phyloP scores from a whole-genome alignment of 2,113 vertebrate species.

The Cryptotis parvus region DNA sequence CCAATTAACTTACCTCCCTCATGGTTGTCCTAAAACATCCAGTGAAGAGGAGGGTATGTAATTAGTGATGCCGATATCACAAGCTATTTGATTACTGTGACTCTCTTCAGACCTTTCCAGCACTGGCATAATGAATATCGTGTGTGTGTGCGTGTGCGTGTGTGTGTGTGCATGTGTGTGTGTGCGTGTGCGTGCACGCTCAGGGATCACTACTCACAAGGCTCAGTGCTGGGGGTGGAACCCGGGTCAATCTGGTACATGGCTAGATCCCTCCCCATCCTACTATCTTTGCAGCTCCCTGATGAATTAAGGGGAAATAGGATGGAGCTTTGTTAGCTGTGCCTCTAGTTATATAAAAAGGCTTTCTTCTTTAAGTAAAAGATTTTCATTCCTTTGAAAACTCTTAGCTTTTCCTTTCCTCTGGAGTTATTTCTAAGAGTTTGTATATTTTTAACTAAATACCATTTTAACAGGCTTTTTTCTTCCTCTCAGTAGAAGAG shows the following conservation, averaged over 20 bases:
- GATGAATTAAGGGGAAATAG: constrained; percentile 10
- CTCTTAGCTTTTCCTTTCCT: constrained; percentile 33
- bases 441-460: constrained; percentile 39
- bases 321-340: neutral
- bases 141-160: too few species aligned
- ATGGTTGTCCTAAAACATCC: constrained; percentile 94
- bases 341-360: constrained; percentile 1
- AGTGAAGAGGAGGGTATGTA: constrained; percentile 94
- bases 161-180: too few species aligned
- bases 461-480: neutral
- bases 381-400: constrained; percentile 52
- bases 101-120: neutral
- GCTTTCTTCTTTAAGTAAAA: constrained; percentile 38
- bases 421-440: constrained; percentile 10
- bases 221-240: too few species aligned
- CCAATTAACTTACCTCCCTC: constrained; percentile 95
- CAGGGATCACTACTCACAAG: too few species aligned
- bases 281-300: neutral
- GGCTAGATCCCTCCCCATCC: too few species aligned
- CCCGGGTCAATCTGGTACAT: too few species aligned
- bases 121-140: neutral
- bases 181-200: too few species aligned
- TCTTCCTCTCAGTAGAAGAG: constrained; percentile 15
- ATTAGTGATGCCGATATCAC: neutral
- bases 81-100: neutral